Base-by-base conservation (phyloP, 2,888 invertebrate species). In the Pilophorus perplexus region DNA sequence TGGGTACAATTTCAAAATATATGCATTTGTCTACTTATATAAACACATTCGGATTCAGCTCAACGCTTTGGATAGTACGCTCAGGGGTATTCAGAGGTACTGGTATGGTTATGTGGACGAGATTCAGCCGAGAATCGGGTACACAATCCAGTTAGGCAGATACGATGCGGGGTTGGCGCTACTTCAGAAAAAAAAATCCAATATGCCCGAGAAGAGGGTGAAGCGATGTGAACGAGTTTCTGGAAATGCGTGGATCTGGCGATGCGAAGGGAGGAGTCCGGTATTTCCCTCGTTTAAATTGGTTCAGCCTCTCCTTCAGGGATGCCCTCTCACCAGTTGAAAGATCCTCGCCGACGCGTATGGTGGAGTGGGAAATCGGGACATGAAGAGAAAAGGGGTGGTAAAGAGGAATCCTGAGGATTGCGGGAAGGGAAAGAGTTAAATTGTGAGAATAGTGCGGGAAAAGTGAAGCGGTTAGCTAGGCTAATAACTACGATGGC, bases 261-360 rank as follows among this genome's bases (percentile, higher is more conserved):
- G 46, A 22, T 18, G 46, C 3, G 22, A 3, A 46, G 3, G 12
- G 27, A 8, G 50, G 33, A 18, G 28, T 52, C 28, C 28, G 52
- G 28, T 52, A 52, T 52, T 52, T 52, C 52, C 27, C 52, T 52
- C 52, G 52, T 52, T 52, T 52, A 52, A 52, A 52, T 52, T 52
- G 52, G 27, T 52, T 28, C 28, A 28, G 52, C 52, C 48, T 22
- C 28, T 52, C 52, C 20, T 5, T 18, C 25, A 28, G 33, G 52
- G n/a, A 27, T 18, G 3, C 14, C 18, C 33, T 28, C 16, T 18
- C 1, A 6, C 52, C 48, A 20, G 3, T n/a, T n/a, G n/a, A n/a
- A n/a, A n/a, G n/a, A n/a, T n/a, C n/a, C n/a, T n/a, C n/a, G n/a
- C n/a, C n/a, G n/a, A n/a, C n/a, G n/a, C n/a, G n/a, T n/a, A n/a